phyloP scores from a whole-genome alignment of 2,797 vertebrate genomes.

The Tangara arthus region DNA sequence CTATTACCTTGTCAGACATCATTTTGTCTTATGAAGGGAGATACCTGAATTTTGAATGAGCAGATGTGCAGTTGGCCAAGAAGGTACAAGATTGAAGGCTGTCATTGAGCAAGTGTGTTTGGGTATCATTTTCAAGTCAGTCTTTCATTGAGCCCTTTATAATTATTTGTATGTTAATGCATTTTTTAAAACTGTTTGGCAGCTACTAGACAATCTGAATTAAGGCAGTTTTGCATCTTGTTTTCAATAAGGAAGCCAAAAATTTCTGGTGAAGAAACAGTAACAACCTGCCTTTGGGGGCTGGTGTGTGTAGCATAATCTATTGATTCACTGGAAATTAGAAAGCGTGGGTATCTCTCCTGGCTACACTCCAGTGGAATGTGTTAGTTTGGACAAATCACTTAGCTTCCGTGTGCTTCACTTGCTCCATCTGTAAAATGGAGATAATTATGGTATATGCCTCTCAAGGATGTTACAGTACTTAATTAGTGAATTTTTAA shows the following conservation, averaged over 20 bases:
- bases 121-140: neutral
- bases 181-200: neutral
- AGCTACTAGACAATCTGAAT: slow-evolving; percentile 10
- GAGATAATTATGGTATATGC: slow-evolving; percentile 62
- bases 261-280: slow-evolving; percentile 1
- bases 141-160: neutral
- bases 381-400: slow-evolving; percentile 52
- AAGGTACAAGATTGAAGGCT: neutral
- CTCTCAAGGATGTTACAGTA: slow-evolving; percentile 48
- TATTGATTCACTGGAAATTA: slow-evolving; percentile 42
- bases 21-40: neutral
- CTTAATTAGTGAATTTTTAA: slow-evolving; percentile 56
- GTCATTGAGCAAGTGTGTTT: neutral
- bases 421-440: slow-evolving; percentile 54
- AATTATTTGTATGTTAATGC: neutral
- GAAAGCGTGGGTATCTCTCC: slow-evolving; percentile 23
- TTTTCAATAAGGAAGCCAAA: slow-evolving; percentile 22
- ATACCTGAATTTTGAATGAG: neutral
- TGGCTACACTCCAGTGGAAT: slow-evolving; percentile 41
- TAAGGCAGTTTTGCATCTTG: neutral
- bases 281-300: slow-evolving; percentile 3
- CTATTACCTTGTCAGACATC: neutral
- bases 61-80: neutral
- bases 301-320: slow-evolving; percentile 14
- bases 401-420: slow-evolving; percentile 52